Evolutionary conservation across 1,140 invertebrate genomes (phyloP), one percentile per base, ranked within the genome.

Genomic region (Solenopsis fugax): DNA sequence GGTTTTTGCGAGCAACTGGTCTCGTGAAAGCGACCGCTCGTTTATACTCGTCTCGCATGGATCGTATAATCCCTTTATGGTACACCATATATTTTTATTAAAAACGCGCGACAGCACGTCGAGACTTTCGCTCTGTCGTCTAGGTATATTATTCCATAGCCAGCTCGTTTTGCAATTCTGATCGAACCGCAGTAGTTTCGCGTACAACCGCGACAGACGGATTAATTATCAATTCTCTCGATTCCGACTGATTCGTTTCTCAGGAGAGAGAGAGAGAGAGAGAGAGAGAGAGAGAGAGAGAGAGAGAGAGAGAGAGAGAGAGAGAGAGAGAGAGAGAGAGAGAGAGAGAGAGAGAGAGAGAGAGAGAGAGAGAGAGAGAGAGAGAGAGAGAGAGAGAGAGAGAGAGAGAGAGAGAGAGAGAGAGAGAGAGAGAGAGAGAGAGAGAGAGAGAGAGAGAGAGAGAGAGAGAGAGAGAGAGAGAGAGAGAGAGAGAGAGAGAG

Each of bases 141-240:
- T 4, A 34, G 13, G 7, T 52, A 16, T 29, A 52, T 81, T 24
- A 64, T n/a, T 37, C 18, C 34, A 13, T 5, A 45, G 7, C 37
- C 37, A 56, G 41, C 16, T 52, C 29, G 60, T 52, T 81, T 72
- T n/a, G 3, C 65, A 81, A 71, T 81, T 81, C 37, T 16, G 37
- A 81, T 72, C 78, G 37, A 6, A n/a, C n/a, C 16, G 45, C 45
- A n/a, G 12, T 29, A 77, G 45, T 65, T 78, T 65, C 41, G n/a
- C 45, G 45, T 2, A 29, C 45, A 13, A 52, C 29, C 60, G 45
- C 76, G 78, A 56, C 65, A 71, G 64, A 13, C 78, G 24, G 78
- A 81, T 71, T 81, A 81, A 81, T 81, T 71, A 71, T 81, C 77
- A 81, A 81, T 81, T 81, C 78, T 81, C 78, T 29, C 37, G 10